Evolutionary conservation across 2,113 vertebrate genomes (phyloP).

Genomic region (Scolopax mira): DNA sequence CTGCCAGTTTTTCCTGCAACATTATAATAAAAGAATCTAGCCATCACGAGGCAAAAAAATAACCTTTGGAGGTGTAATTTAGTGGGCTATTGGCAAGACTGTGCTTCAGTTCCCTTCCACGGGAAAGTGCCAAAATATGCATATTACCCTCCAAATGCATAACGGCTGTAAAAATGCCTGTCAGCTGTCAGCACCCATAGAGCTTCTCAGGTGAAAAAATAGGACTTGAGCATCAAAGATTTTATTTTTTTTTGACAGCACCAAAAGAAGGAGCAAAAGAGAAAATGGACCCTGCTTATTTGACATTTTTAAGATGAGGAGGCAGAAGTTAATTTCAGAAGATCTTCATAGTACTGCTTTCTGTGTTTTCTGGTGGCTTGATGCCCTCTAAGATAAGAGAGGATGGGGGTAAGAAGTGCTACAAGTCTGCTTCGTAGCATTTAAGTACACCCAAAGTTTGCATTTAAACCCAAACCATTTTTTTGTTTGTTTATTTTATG

Average conservation of each 20-base stretch:
- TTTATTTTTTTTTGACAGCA: neutral
- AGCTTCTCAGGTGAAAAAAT: neutral
- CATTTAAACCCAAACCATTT: neutral
- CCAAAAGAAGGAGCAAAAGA: neutral
- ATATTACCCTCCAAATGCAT: neutral
- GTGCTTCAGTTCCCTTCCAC: neutral
- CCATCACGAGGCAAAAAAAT: neutral
- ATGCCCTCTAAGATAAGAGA: neutral
- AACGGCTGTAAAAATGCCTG: neutral
- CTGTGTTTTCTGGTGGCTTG: neutral
- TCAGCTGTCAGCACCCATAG: neutral
- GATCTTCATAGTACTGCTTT: fast-evolving
- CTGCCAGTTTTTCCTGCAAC: neutral
- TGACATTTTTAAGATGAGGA: neutral
- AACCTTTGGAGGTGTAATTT: neutral
- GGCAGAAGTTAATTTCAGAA: neutral
- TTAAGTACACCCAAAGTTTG: neutral
- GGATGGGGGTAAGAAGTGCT: neutral
- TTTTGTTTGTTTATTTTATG: neutral
- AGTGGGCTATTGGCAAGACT: neutral
- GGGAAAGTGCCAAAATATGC: constrained; percentile 10
- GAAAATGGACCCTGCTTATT: neutral
- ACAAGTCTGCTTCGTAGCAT: neutral
- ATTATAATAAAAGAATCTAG: neutral
- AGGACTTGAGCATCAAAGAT: neutral